phyloP scores from a whole-genome alignment of 2,797 vertebrate genomes.

The Scolopax bukidnonensis region DNA sequence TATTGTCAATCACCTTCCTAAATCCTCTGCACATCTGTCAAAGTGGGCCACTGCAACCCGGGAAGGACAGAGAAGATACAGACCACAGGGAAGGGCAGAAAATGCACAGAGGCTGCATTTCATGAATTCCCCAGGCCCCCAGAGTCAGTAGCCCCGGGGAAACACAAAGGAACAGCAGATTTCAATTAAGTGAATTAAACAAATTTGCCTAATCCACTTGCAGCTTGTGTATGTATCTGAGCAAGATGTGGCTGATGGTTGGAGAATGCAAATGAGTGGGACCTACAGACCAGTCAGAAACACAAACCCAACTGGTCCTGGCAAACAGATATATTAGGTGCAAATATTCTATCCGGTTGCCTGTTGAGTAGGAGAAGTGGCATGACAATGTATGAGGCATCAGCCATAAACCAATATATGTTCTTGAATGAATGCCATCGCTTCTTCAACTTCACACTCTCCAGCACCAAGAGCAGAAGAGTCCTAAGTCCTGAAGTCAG shows the following conservation, averaged over 20 bases:
- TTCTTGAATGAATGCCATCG: background rate
- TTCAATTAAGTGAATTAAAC: background rate
- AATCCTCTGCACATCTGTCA: background rate
- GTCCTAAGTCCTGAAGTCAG: background rate
- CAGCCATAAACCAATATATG: background rate
- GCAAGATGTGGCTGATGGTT: background rate
- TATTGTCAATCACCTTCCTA: background rate
- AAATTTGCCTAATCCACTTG: background rate
- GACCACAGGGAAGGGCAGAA: background rate
- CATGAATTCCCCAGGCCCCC: background rate
- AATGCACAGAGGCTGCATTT: background rate
- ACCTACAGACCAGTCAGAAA: background rate
- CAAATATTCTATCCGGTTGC: background rate
- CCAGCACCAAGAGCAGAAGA: background rate
- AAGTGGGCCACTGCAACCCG: background rate
- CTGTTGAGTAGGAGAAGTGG: background rate
- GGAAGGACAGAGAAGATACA: background rate
- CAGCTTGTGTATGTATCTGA: background rate
- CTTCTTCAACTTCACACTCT: background rate
- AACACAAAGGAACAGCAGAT: background rate
- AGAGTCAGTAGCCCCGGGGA: background rate
- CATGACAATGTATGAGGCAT: background rate
- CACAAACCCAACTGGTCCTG: background rate
- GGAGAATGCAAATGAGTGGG: background rate
- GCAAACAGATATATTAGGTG: background rate